Base-by-base conservation (phyloP, 2,113 vertebrate species). In the Piprites chloris region DNA sequence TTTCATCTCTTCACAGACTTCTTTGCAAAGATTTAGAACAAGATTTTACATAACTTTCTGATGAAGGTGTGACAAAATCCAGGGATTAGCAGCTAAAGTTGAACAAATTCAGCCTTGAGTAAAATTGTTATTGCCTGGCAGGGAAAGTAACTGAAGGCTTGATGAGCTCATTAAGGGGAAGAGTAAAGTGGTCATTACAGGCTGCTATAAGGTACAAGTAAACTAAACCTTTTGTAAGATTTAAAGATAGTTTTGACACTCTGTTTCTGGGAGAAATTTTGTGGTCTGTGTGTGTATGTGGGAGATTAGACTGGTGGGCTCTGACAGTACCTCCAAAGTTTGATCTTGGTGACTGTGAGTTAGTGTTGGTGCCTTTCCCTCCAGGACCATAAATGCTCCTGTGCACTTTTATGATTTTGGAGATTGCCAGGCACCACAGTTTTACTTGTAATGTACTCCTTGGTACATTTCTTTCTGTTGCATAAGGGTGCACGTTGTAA, bases 341-440 rank as follows among this genome's bases (percentile, higher is more conserved):
- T 66, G 24, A 20, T 49, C 23, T 17, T 0, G 0, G 5, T 79
- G 42, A 39, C 19, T 28, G 2, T 35, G 35, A 73, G 21, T 53
- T 39, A 61, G 14, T 33, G 13, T n/a, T 83, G n/a, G 28, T 87
- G 41, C 27, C 55, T 67, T 46, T 91, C 30, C 37, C 28, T 75
- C 19, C 49, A 62, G 42, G 55, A 50, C 17, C 32, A 24, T 26
- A 49, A 68, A 26, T 26, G 23, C 30, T 62, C 3, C 33, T n/a
- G 30, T 58, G n/a, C 30, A 24, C 23, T 76, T 55, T 3, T 28
- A 11, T 69, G n/a, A 50, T 53, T 88, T 61, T 69, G 46, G 72
- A 80, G 27, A 22, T 71, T 79, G 41, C 32, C 46, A 83, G 58
- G 62, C 39, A 49, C n/a, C n/a, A 3, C 65, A 9, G 41, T 55